Base-by-base conservation (phyloP, 53 echinoderm and acorn worm genomes). In the Echinometra lucunter region DNA sequence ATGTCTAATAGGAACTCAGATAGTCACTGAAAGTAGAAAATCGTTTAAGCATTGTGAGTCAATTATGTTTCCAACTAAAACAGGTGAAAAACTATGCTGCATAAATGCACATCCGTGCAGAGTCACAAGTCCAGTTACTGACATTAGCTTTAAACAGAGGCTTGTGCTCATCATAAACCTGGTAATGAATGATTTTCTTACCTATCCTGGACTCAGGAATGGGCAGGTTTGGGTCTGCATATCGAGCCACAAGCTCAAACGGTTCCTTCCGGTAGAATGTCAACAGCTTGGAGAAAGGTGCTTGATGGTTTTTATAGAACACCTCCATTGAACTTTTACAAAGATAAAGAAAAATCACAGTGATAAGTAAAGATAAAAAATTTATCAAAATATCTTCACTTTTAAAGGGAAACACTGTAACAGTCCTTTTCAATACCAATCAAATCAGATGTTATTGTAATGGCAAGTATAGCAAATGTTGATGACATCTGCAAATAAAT, bases 271-370 rank as follows among this genome's bases (percentile, higher is more conserved):
- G 88, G 90, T 96, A 98, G 89, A 98, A 98, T 27, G 98, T 98
- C 66, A 98, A 91, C 98, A 98, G 97, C 96, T 97, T 98, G 49
- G 98, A 98, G 89, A 98, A 98, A 35, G 98, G 98, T 27, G 94
- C 96, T 88, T 96, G 95, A 87, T 98, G 97, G 55, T 98, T 96
- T 27, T 92, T 95, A 2, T 90, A 92, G 90, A 98, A 98, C 45
- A 98, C 97, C 45, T 97, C 97, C 97, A 97, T 97, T 57, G 96
- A 96, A 53, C 98, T 97, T 82, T 44, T 21, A 16, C 17, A 11
- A 85, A 47, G 74, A 57, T 32, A 69, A 45, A 35, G 13, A 28
- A 11, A 83, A 81, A 82, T 69, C 19, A 19, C 58, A 63, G 4
- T 21, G 21, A 63, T 18, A 63, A 63, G 4, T 23, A 15, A 13